phyloP scores from a whole-genome alignment of 2,797 vertebrate genomes.

The Cirrhinus mrigala region DNA sequence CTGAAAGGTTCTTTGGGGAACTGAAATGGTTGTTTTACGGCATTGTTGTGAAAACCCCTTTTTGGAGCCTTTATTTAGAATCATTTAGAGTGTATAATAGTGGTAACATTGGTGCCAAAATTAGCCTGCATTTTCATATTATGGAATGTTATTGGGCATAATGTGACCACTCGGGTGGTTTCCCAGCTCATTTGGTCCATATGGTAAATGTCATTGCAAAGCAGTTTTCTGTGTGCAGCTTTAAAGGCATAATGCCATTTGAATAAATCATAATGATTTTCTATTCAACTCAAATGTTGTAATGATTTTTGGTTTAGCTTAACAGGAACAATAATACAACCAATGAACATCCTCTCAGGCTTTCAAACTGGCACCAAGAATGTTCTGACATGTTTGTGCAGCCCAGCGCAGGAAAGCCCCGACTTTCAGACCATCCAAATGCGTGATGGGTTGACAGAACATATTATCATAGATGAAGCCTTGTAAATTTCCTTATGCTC shows the following conservation, averaged over 20 bases:
- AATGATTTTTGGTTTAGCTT: neutral
- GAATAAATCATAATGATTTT: neutral
- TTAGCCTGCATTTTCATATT: neutral
- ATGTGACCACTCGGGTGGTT: constrained; percentile 6
- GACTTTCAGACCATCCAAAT: constrained; percentile 29
- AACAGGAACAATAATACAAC: neutral
- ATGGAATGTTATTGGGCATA: neutral
- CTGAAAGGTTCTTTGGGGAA: neutral
- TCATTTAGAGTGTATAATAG: neutral
- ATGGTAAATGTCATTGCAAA: neutral
- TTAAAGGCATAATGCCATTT: neutral
- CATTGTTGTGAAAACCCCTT: neutral
- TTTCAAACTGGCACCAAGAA: neutral
- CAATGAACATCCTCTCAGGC: neutral
- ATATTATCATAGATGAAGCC: constrained; percentile 54
- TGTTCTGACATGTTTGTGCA: constrained; percentile 43
- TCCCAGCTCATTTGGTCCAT: neutral
- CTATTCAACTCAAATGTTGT: neutral
- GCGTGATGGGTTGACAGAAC: constrained; percentile 29
- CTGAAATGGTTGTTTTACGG: neutral
- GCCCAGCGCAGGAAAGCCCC: constrained; percentile 48
- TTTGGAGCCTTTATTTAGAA: neutral
- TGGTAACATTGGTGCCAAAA: neutral
- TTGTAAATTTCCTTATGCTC: constrained; percentile 35
- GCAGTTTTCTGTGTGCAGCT: neutral